These are phyloP conservation scores for Chaetophractus vellerosus DNA, from an alignment of 2,797 vertebrate genomes.

Conservation along the genomic window DNA sequence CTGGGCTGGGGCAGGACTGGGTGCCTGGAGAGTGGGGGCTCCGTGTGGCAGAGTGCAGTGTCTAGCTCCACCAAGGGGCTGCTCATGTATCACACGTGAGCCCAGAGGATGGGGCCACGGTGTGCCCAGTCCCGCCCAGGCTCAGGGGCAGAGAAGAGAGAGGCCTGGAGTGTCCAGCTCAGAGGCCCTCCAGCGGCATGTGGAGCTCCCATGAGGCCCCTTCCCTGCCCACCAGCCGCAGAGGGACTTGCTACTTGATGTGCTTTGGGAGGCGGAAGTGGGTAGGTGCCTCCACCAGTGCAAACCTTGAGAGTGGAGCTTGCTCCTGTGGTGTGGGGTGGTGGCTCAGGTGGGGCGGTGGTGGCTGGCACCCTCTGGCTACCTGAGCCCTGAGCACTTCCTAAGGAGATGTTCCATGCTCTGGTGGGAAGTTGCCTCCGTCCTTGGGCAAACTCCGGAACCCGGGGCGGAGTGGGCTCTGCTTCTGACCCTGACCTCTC, in stretches of 20 bases:
- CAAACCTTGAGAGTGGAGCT: too few relatives aligned
- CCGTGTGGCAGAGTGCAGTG: too few relatives aligned
- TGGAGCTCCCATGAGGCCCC: rapidly evolving
- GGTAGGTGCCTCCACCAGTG: too few relatives aligned
- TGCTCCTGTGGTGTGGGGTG: too few relatives aligned
- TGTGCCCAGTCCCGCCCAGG: neutral
- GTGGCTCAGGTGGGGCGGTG: too few relatives aligned
- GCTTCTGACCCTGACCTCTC: neutral
- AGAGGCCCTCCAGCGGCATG: too few relatives aligned
- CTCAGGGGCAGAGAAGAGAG: neutral
- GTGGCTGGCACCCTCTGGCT: neutral
- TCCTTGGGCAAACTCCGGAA: neutral
- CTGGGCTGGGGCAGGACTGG: neutral
- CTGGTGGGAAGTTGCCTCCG: rapidly evolving
- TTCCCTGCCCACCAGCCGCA: rapidly evolving
- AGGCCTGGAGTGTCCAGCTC: rapidly evolving
- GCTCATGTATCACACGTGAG: rapidly evolving
- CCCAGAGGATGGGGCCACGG: rapidly evolving
- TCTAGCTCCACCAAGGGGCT: too few relatives aligned
- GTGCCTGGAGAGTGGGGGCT: too few relatives aligned
- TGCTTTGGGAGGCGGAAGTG: too few relatives aligned
- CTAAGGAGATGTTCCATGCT: neutral
- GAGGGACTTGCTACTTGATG: rapidly evolving
- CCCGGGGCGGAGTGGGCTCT: rapidly evolving
- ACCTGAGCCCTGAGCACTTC: neutral